These are phyloP conservation scores for Neolamprologus modestus DNA, from an alignment of 2,113 vertebrate species.

Conservation along the genomic window DNA sequence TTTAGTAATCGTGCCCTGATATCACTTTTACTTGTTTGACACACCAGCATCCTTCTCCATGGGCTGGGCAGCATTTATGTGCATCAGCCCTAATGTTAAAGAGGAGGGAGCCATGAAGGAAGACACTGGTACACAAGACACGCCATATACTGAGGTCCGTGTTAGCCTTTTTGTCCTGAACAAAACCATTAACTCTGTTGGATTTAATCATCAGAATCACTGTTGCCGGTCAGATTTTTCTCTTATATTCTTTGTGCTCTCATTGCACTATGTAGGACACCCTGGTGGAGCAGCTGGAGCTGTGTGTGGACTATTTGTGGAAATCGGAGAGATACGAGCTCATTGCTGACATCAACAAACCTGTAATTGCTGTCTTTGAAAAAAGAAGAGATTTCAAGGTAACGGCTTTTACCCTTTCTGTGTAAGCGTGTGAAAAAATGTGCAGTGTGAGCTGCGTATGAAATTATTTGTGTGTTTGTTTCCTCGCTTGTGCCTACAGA, in stretches of 20 bases:
- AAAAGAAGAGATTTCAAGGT: constrained; percentile 97
- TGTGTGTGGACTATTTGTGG: constrained; percentile 96
- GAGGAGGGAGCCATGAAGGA: constrained; percentile 99
- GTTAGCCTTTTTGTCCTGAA: background rate
- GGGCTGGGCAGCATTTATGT: constrained; percentile 97
- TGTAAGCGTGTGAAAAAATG: background rate
- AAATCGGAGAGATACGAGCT: constrained; percentile 94
- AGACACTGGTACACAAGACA: constrained; percentile 94
- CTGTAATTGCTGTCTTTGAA: constrained; percentile 94
- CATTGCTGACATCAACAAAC: constrained; percentile 96
- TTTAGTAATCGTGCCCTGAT: background rate
- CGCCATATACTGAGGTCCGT: constrained; percentile 92
- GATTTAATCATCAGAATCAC: background rate
- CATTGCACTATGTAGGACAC: constrained; percentile 72
- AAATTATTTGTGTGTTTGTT: background rate
- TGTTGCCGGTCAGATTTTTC: background rate
- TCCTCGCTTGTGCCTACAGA: constrained; percentile 62
- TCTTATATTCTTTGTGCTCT: background rate
- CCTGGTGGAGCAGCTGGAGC: constrained; percentile 91
- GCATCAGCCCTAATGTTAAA: constrained; percentile 94
- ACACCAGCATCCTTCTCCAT: constrained; percentile 87
- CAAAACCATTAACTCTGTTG: background rate
- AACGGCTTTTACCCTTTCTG: background rate
- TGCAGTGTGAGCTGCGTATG: background rate
- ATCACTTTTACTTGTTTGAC: background rate